Base-by-base conservation (phyloP, 2,797 vertebrate species). In the Periparus ater region DNA sequence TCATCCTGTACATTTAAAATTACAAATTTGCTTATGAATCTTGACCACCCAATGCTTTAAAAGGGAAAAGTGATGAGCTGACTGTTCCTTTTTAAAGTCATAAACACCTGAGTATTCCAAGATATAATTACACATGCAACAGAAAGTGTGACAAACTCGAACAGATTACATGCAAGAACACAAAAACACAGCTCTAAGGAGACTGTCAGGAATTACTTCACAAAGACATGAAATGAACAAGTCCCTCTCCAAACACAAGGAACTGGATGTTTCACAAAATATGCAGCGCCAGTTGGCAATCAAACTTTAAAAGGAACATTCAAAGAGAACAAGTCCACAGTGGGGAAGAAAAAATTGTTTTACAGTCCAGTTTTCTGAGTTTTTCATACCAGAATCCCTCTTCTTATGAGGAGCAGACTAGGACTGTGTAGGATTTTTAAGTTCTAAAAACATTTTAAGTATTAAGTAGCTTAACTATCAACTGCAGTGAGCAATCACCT, bases 61-160 rank as follows among this genome's bases (percentile, higher is more conserved):
- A 73, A 54, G 12, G 6, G 40, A 54, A 65, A 57, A 66, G 34
- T 12, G 1, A n/a, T n/a, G n/a, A n/a, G n/a, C n/a, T 0, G 0
- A 21, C 27, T 74, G 7, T 3, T 81, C 50, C 30, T 51, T 44
- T 54, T 38, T 29, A 29, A 90, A 42, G 61, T 27, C 15, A 50
- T 7, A 19, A 91, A 58, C 32, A 88, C 5, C 18, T 20, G 27
- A 40, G 7, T n/a, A 83, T 18, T 74, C 30, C 30, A 50, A 62
- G 15, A 20, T 57, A 44, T 22, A 57, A 89, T 27, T 70, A 79
- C 7, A 50, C 1, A 20, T 40, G 36, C 14, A 62, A 40, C 13
- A 89, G 45, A n/a, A 88, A 73, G 18, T 17, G 30, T 27, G 25
- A 76, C 19, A 54, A 17, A 76, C 11, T 91, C 40, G 16, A 80